These are phyloP conservation scores for Leptothorax acervorum DNA, from an alignment of 2,888 invertebrate genomes.

Conservation along the genomic window DNA sequence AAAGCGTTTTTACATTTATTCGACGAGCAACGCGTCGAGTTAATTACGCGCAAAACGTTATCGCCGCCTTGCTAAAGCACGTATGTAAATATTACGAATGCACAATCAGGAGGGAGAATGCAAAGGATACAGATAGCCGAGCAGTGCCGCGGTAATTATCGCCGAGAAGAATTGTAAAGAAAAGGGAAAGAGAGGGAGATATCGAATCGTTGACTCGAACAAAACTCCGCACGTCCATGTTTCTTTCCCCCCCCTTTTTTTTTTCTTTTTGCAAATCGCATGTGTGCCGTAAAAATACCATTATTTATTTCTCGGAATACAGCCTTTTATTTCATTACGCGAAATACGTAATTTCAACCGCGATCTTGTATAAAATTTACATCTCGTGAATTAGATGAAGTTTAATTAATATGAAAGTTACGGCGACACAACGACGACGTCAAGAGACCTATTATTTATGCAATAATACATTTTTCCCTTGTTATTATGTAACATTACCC, in stretches of 20 bases:
- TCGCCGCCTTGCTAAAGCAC: neutral
- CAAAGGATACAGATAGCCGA: neutral
- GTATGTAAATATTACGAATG: constrained; percentile 6
- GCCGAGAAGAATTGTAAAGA: neutral
- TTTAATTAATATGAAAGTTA: neutral
- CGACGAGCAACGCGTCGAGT: neutral
- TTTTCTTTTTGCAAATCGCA: neutral
- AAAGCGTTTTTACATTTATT: neutral
- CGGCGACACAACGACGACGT: too few relatives aligned
- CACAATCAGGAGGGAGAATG: neutral
- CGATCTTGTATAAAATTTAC: neutral
- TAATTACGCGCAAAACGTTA: neutral
- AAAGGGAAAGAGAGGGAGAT: neutral
- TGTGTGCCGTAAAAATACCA: neutral
- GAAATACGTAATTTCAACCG: neutral
- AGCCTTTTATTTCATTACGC: neutral
- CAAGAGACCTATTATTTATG: neutral
- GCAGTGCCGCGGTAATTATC: constrained; percentile 10
- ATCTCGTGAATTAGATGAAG: neutral
- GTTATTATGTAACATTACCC: neutral
- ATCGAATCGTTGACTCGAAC: neutral
- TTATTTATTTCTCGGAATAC: neutral
- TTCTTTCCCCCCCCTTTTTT: neutral
- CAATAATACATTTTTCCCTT: neutral
- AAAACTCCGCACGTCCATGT: neutral